Conservation (phyloP, 2,113 vertebrate species). For the Rynchops niger region DNA sequence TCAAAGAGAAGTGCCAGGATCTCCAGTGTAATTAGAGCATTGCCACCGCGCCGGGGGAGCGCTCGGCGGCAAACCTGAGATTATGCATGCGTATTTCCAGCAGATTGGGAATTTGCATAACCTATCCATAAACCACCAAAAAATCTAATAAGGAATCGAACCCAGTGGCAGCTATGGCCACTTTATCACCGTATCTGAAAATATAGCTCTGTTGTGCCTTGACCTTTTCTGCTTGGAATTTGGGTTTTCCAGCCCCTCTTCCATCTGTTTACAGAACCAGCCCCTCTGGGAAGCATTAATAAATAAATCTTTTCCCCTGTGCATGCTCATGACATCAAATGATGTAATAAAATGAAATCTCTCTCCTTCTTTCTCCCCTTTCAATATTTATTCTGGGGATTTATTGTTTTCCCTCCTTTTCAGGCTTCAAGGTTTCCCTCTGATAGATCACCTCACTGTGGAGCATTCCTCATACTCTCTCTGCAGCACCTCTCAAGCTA, state of each 20-base stretch:
- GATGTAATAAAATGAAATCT: conserved; percentile 44
- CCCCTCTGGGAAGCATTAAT: not conserved
- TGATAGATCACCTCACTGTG: conserved; percentile 27
- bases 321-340: conserved; percentile 23
- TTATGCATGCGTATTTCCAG: not conserved
- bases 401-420: conserved; percentile 20
- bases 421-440: conserved; percentile 37
- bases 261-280: conserved; percentile 12
- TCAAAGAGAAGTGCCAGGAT: not conserved
- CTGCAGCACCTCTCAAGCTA: not conserved
- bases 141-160: not conserved
- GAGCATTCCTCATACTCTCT: conserved; percentile 28
- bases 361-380: conserved; percentile 14
- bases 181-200: not conserved
- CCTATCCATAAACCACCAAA: not conserved
- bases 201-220: not conserved
- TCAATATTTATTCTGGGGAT: conserved; percentile 43
- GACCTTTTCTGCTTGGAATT: not conserved
- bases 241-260: not conserved
- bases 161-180: not conserved
- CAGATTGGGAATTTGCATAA: not conserved
- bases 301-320: conserved; percentile 15
- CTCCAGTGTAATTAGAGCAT: not conserved
- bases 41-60: not conserved
- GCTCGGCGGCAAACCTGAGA: not conserved